Conservation (phyloP, 2,888 invertebrate species). For the Bombylius major region DNA sequence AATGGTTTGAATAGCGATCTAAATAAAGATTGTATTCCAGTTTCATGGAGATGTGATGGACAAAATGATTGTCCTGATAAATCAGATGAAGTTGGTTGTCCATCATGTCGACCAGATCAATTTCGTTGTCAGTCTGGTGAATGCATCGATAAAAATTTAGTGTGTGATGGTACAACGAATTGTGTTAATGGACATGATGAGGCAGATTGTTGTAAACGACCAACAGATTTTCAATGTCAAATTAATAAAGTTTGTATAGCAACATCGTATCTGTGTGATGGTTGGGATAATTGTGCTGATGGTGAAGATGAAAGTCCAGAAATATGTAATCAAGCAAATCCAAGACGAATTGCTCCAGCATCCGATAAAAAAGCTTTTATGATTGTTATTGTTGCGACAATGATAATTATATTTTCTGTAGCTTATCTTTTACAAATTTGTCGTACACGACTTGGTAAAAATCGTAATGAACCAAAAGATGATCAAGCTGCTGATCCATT, state of each 20-base stretch:
- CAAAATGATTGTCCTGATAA: constrained; percentile 72
- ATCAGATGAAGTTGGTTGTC: constrained; percentile 65
- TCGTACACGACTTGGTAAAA: constrained; percentile 39
- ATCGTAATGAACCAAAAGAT: constrained; percentile 42
- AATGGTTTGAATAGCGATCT: constrained; percentile 29
- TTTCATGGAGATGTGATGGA: constrained; percentile 58
- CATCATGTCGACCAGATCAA: constrained; percentile 54
- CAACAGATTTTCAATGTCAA: constrained; percentile 56
- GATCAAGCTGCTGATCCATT: constrained; percentile 55
- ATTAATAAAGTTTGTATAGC: constrained; percentile 61
- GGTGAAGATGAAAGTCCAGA: constrained; percentile 64
- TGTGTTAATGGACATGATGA: constrained; percentile 60
- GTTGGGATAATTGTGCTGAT: constrained; percentile 64
- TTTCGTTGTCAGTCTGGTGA: constrained; percentile 45
- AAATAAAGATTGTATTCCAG: constrained; percentile 55
- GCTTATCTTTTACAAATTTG: constrained; percentile 43
- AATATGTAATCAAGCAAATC: constrained; percentile 41
- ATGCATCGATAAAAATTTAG: constrained; percentile 47
- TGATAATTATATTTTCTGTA: constrained; percentile 43
- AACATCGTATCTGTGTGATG: constrained; percentile 56
- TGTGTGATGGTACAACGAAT: constrained; percentile 51
- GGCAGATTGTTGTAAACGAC: constrained; percentile 50
- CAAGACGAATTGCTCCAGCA: constrained; percentile 36
- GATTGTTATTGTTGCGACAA: constrained; percentile 42
- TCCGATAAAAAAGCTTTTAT: constrained; percentile 43